phyloP scores from a whole-genome alignment of 2,797 vertebrate species.

The Melanotaenia maccullochi region DNA sequence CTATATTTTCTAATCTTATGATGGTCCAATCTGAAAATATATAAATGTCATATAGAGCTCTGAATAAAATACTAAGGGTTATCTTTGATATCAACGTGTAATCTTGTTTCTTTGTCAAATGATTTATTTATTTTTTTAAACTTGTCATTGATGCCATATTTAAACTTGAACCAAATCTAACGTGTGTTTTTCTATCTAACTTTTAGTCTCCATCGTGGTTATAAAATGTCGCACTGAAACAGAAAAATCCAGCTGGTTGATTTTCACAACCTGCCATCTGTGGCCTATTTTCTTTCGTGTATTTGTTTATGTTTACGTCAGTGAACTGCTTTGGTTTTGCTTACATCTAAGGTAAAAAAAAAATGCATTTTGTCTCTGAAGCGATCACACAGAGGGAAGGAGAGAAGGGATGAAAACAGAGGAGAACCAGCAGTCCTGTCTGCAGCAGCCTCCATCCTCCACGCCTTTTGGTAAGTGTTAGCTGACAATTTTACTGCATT shows the following conservation, averaged over 20 bases:
- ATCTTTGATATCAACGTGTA: too few species aligned
- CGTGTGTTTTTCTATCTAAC: neutral
- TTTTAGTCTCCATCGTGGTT: neutral
- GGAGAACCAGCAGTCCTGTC: conserved; percentile 87
- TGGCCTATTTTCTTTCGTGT: neutral
- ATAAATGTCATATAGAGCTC: too few species aligned
- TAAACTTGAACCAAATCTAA: neutral
- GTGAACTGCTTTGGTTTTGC: neutral
- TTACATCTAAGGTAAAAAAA: neutral
- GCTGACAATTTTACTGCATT: neutral
- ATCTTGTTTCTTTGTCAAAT: too few species aligned
- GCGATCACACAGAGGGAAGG: conserved; percentile 82
- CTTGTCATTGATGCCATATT: neutral
- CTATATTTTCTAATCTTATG: too few species aligned
- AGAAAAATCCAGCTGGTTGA: neutral
- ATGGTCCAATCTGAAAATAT: too few species aligned
- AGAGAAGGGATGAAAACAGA: conserved; percentile 91
- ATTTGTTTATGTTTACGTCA: neutral
- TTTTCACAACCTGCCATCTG: neutral
- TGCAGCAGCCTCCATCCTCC: conserved; percentile 84
- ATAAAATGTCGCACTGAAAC: neutral
- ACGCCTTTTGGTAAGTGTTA: conserved; percentile 82
- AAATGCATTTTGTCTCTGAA: conserved; percentile 30
- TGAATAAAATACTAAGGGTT: too few species aligned
- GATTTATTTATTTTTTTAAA: too few species aligned